phyloP scores from a whole-genome alignment of 2,797 vertebrate species.

The Gymnothorax javanicus region DNA sequence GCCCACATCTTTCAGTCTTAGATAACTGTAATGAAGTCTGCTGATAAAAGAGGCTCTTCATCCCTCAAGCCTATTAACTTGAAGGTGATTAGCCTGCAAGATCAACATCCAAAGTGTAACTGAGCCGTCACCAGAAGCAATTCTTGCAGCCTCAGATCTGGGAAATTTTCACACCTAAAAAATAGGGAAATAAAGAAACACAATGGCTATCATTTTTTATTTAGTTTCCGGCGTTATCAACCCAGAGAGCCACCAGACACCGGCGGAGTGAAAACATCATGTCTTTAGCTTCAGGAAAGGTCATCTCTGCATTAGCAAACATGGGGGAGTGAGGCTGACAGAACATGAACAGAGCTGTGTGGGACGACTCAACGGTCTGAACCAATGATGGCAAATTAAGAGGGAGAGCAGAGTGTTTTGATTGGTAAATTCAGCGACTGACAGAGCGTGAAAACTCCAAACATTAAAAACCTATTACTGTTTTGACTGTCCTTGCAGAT shows the following conservation, averaged over 20 bases:
- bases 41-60: neutral
- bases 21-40: neutral
- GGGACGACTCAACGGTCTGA: neutral
- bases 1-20: neutral
- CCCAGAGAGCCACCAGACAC: neutral
- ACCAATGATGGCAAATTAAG: neutral
- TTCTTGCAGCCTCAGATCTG: neutral
- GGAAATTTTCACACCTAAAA: constrained; percentile 8
- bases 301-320: neutral
- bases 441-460: neutral
- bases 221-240: neutral
- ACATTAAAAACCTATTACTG: neutral
- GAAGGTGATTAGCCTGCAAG: constrained; percentile 6
- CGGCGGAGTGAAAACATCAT: neutral
- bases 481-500: neutral
- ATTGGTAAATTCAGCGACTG: neutral
- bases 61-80: constrained; percentile 23
- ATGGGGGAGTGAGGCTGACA: neutral
- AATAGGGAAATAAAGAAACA: neutral
- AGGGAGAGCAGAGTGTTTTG: neutral
- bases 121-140: constrained; percentile 14
- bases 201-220: neutral
- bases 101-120: constrained; percentile 22
- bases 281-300: neutral
- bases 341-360: neutral